phyloP scores from a whole-genome alignment of 2,113 vertebrate genomes.

The Romanogobio albipinnatus region DNA sequence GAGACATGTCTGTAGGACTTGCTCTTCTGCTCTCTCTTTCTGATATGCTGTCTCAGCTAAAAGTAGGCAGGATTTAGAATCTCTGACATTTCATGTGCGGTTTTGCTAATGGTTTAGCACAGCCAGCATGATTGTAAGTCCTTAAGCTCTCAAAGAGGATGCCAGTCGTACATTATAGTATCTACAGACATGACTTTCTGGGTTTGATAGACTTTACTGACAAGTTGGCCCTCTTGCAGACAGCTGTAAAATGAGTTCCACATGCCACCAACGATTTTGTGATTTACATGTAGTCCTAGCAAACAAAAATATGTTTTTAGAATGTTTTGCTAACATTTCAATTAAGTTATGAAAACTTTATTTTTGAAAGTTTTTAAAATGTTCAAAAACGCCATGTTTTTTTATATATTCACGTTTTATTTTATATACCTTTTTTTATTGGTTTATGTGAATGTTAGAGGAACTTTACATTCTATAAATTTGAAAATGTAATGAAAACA shows the following conservation, averaged over 20 bases:
- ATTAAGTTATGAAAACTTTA: no score
- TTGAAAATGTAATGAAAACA: no score
- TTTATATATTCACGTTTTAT: no score
- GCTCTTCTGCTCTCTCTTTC: not conserved
- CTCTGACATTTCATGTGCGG: conserved; percentile 7
- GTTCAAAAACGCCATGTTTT: no score
- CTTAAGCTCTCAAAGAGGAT: conserved; percentile 13
- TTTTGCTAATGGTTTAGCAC: conserved; percentile 26
- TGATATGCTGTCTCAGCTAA: conserved; percentile 30
- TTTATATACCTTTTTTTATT: no score
- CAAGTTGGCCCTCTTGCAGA: not conserved
- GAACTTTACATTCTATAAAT: no score
- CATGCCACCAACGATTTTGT: not conserved
- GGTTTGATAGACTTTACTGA: conserved; percentile 19
- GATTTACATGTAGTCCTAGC: not conserved
- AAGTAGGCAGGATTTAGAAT: not conserved
- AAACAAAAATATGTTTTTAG: not conserved
- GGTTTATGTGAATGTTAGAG: no score
- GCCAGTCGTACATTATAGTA: conserved; percentile 12
- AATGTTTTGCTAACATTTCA: no score
- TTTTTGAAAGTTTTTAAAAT: no score
- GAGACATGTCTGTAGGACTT: conserved; percentile 8
- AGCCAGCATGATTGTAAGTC: conserved; percentile 17
- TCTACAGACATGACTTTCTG: conserved; percentile 22
- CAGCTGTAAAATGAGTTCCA: not conserved